Conservation (phyloP, 1,140 invertebrate species). For the Aphelinus certus region DNA sequence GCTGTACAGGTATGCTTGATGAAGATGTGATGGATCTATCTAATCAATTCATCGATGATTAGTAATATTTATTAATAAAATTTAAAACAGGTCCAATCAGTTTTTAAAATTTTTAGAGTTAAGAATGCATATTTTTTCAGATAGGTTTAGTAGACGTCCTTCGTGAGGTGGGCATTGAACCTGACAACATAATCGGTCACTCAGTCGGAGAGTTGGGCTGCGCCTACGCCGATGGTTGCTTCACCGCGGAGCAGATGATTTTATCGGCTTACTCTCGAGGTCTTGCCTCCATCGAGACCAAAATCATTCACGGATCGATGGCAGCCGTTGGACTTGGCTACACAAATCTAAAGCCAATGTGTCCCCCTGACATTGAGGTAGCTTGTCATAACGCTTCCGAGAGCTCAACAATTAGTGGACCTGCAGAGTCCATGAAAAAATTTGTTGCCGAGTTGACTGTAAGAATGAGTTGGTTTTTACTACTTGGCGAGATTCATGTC, state of each 20-base stretch:
- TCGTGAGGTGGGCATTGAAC: slow-evolving; percentile 69
- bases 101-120: slow-evolving; percentile 82
- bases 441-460: slow-evolving; percentile 61
- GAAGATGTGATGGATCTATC: too few species aligned
- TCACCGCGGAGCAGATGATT: slow-evolving; percentile 82
- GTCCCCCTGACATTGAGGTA: slow-evolving; percentile 70
- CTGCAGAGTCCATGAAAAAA: slow-evolving; percentile 60
- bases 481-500: slow-evolving; percentile 72
- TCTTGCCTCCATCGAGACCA: slow-evolving; percentile 79
- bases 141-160: slow-evolving; percentile 79
- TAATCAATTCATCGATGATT: too few species aligned
- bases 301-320: slow-evolving; percentile 84
- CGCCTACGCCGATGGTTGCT: slow-evolving; percentile 82
- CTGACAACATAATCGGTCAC: slow-evolving; percentile 80
- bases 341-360: slow-evolving; percentile 63
- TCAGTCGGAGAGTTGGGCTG: slow-evolving; percentile 80
- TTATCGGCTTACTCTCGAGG: slow-evolving; percentile 85
- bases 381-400: slow-evolving; percentile 78
- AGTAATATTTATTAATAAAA: too few species aligned
- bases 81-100: slow-evolving; percentile 71
- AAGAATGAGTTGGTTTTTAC: slow-evolving; percentile 75
- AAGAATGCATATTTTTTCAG: slow-evolving; percentile 81
- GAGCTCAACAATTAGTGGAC: slow-evolving; percentile 77
- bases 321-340: slow-evolving; percentile 78
- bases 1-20: slow-evolving; percentile 72